phyloP scores from a whole-genome alignment of 2,797 vertebrate genomes.

The Menidia menidia region DNA sequence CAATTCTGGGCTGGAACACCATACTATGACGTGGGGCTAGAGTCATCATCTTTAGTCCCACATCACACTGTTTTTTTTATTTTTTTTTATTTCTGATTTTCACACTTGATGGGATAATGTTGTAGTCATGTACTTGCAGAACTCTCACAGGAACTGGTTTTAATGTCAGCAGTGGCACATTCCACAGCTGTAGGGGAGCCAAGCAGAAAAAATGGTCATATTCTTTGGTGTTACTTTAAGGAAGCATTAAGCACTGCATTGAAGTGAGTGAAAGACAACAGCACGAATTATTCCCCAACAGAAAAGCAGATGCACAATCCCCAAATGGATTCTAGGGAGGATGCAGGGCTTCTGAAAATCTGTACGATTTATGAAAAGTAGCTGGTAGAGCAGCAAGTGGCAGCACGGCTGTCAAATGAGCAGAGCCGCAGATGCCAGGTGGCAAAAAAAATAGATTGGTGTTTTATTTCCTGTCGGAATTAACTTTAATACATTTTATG shows the following conservation, averaged over 20 bases:
- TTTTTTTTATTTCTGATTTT: too few relatives aligned
- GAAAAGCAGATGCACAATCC: slow-evolving; percentile 20
- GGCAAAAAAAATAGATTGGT: background rate
- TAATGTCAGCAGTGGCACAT: background rate
- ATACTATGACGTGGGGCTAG: too few relatives aligned
- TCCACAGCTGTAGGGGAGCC: too few relatives aligned
- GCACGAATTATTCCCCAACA: background rate
- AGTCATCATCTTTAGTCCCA: too few relatives aligned
- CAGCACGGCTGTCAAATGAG: slow-evolving; percentile 17
- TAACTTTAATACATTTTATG: slow-evolving; percentile 6
- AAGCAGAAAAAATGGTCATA: background rate
- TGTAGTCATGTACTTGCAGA: too few relatives aligned
- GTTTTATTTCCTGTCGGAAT: slow-evolving; percentile 4
- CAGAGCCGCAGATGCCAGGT: background rate
- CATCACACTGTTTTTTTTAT: too few relatives aligned
- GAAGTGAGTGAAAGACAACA: slow-evolving; percentile 4
- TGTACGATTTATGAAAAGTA: background rate
- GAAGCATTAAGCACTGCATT: slow-evolving; percentile 1
- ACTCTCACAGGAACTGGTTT: background rate
- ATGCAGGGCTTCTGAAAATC: slow-evolving; percentile 10
- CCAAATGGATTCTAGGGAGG: slow-evolving; percentile 17
- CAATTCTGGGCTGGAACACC: too few relatives aligned
- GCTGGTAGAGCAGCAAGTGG: slow-evolving; percentile 7
- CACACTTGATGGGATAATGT: too few relatives aligned
- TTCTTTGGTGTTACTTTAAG: background rate